These are phyloP conservation scores for Frieseomelitta varia DNA, from an alignment of 1,140 invertebrate species.

Conservation along the genomic window DNA sequence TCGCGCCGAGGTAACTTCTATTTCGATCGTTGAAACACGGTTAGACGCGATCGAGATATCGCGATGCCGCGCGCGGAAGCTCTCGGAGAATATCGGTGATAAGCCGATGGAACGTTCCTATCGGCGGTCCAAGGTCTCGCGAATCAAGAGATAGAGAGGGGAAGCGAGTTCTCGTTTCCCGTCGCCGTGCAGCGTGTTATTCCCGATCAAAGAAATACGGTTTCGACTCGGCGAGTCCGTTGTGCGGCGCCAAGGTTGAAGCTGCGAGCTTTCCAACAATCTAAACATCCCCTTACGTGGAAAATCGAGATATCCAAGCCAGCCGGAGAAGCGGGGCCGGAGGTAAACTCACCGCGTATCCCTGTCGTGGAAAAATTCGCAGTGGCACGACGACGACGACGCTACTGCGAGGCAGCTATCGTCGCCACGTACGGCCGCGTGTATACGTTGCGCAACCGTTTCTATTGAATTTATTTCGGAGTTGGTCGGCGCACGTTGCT, in stretches of 20 bases:
- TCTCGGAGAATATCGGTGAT: background rate
- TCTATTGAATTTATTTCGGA: constrained; percentile 76
- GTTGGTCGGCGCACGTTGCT: constrained; percentile 67
- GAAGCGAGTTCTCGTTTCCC: background rate
- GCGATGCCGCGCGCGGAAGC: background rate
- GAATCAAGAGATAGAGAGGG: constrained; percentile 1
- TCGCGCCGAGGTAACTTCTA: background rate
- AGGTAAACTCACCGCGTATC: background rate
- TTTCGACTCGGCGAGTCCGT: background rate
- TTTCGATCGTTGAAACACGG: background rate
- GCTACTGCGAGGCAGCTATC: background rate
- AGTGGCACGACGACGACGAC: background rate
- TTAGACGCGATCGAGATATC: background rate
- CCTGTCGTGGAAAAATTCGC: constrained; percentile 11
- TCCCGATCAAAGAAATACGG: constrained; percentile 11
- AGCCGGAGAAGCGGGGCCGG: background rate
- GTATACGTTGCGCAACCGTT: constrained; percentile 49
- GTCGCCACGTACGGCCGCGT: background rate
- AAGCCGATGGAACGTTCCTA: background rate
- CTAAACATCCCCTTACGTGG: background rate
- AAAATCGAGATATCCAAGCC: background rate
- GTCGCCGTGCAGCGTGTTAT: background rate
- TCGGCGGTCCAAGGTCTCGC: background rate
- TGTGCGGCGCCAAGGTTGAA: background rate
- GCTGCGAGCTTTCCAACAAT: background rate